These are phyloP conservation scores for Agriopis aurantiaria DNA, from an alignment of 2,888 invertebrate species.

Conservation along the genomic window DNA sequence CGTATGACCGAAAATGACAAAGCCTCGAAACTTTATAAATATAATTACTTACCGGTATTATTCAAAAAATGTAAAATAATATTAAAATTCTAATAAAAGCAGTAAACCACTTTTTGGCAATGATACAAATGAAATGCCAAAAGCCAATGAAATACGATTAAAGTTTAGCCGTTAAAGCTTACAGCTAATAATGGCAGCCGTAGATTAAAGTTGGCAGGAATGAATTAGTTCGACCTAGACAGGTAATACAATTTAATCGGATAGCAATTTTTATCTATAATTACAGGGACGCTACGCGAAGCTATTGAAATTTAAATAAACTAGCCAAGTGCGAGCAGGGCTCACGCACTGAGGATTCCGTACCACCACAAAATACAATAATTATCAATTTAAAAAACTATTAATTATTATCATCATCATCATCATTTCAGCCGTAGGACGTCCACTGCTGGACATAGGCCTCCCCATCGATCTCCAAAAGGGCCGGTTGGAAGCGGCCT, in stretches of 20 bases:
- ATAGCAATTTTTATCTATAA: conserved; percentile 7
- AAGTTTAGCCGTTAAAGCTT: conserved; percentile 23
- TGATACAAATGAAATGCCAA: conserved; percentile 26
- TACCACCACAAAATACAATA: too few relatives aligned
- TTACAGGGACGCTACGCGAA: too few relatives aligned
- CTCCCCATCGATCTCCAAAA: too few relatives aligned
- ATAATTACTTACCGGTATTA: not conserved
- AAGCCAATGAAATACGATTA: conserved; percentile 34
- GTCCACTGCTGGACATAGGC: too few relatives aligned
- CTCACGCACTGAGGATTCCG: too few relatives aligned
- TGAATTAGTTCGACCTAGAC: conserved; percentile 20
- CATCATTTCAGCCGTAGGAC: too few relatives aligned
- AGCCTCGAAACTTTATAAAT: not conserved
- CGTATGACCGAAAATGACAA: too few relatives aligned
- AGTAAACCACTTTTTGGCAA: conserved; percentile 17
- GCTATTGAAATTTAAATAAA: too few relatives aligned
- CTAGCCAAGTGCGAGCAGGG: too few relatives aligned
- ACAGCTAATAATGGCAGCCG: conserved; percentile 24
- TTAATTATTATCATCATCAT: too few relatives aligned
- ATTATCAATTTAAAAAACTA: not conserved
- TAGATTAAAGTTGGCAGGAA: conserved; percentile 25
- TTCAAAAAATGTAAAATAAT: not conserved
- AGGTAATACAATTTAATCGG: conserved; percentile 14
- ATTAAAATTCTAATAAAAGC: conserved; percentile 2
- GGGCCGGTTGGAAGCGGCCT: too few relatives aligned